phyloP scores from a whole-genome alignment of 1,140 invertebrate species.

The Euborellia annulipes region DNA sequence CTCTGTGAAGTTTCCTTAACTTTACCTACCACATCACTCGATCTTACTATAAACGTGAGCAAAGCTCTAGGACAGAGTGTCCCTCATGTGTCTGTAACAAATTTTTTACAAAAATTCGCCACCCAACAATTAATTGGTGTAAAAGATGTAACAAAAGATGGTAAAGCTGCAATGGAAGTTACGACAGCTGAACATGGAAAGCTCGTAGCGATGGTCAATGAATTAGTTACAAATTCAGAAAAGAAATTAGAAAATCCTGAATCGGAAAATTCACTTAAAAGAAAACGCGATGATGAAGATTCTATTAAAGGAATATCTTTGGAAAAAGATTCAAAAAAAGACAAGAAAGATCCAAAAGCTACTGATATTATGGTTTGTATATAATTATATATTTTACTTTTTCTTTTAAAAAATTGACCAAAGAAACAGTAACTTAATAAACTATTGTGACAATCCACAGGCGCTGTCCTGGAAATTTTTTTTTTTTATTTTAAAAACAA shows the following conservation, averaged over 20 bases:
- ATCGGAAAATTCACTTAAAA: background rate
- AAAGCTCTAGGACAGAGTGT: slow-evolving; percentile 40
- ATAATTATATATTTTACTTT: too few relatives aligned
- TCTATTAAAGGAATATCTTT: slow-evolving; percentile 7
- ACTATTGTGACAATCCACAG: too few relatives aligned
- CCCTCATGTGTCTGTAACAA: slow-evolving; percentile 45
- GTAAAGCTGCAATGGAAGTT: slow-evolving; percentile 39
- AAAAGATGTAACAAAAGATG: slow-evolving; percentile 42
- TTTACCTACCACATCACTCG: slow-evolving; percentile 57
- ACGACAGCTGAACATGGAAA: slow-evolving; percentile 52
- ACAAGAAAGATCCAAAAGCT: slow-evolving; percentile 33
- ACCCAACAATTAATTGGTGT: slow-evolving; percentile 70
- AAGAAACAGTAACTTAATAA: too few relatives aligned
- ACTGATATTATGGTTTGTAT: slow-evolving; percentile 52
- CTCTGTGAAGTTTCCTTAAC: slow-evolving; percentile 60
- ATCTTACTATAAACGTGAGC: slow-evolving; percentile 43
- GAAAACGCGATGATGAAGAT: slow-evolving; percentile 15
- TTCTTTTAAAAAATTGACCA: too few relatives aligned
- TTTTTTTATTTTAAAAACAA: too few relatives aligned
- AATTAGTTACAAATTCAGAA: slow-evolving; percentile 29
- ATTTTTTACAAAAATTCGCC: slow-evolving; percentile 73
- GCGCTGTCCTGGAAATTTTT: too few relatives aligned
- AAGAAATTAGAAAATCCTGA: slow-evolving; percentile 20
- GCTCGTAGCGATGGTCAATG: slow-evolving; percentile 47
- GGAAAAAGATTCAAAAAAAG: slow-evolving; percentile 19